Percentiles rank a stretch among this genome's conserved stretches.
Conservation (phyloP, 2,888 invertebrate genomes). For the Busseola fusca region DNA sequence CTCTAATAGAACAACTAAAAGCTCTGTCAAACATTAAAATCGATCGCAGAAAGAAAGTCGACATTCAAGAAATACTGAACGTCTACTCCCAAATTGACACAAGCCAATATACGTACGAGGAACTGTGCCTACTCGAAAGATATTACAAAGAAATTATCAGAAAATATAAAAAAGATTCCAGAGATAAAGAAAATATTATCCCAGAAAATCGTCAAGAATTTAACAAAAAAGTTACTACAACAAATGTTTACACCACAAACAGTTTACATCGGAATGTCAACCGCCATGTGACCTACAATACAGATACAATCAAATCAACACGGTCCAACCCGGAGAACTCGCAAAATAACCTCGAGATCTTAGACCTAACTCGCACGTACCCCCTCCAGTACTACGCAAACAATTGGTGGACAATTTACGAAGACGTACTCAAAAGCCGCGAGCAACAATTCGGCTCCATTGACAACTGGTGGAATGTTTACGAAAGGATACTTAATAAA, state of each 20-base stretch:
- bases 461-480: constrained; percentile 86
- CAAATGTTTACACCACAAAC: constrained; percentile 67
- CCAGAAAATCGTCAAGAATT: constrained; percentile 65
- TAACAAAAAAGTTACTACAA: constrained; percentile 71
- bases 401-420: constrained; percentile 87
- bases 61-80: constrained; percentile 81
- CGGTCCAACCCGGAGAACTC: constrained; percentile 68
- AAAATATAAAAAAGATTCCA: constrained; percentile 74
- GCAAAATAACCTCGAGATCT: constrained; percentile 76
- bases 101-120: constrained; percentile 83
- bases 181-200: constrained; percentile 75
- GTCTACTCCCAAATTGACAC: constrained; percentile 83
- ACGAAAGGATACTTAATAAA: constrained; percentile 81
- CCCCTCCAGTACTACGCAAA: constrained; percentile 86
- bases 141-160: constrained; percentile 85
- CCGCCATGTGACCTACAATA: constrained; percentile 62
- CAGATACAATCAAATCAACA: constrained; percentile 69
- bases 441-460: constrained; percentile 85
- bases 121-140: constrained; percentile 82
- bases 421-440: constrained; percentile 81
- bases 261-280: constrained; percentile 68
- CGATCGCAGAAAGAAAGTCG: constrained; percentile 78
- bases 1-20: constrained; percentile 82
- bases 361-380: constrained; percentile 82
- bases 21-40: constrained; percentile 79